Base-by-base conservation (phyloP, 2,113 vertebrate genomes). In the Paratilapia polleni region DNA sequence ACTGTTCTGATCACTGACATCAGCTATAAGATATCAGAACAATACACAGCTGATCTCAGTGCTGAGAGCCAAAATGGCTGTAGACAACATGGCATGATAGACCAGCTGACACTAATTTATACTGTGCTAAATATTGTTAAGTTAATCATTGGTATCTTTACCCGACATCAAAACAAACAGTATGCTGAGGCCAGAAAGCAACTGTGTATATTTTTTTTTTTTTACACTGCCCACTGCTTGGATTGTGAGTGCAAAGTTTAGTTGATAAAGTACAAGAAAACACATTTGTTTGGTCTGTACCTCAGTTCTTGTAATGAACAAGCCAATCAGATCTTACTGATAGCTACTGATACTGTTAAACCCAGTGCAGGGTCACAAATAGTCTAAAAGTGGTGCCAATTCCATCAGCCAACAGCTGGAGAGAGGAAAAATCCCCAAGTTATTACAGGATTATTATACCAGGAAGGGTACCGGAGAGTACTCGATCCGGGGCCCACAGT, bases 381-480 rank as follows among this genome's bases (percentile, higher is more conserved):
- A 43, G 62, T 58, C 38, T 68, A 56, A 81, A 78, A 60, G 52
- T 79, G 36, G 22, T 47, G 52, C 38, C 31, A 80, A 22, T 61
- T 80, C 58, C 68, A 78, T 56, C 8, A 26, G 70, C 43, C 22
- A 81, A 62, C 86, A 88, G 70, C 84, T 88, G 86, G 57, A 78
- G 26, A 57, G 6, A 54, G 34, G 13, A 41, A 56, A 80, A 74
- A 47, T 79, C 63, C 54, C 56, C 2, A 54, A 54, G 83, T 89
- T 83, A 77, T 17, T 0, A 20, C 7, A 26, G 80, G 75, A 85
- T 91, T 85, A 83, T 80, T 49, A 78, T 73, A 31, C 47, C 1
- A 73, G 80, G 75, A 24, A 79, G 62, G 52, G 63, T 43, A 28
- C 38, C 12, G 52, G 12, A 58, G 2, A 6, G 12, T 76, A 19